phyloP scores from a whole-genome alignment of 2,113 vertebrate genomes.

The Microcebus lehilahytsara region DNA sequence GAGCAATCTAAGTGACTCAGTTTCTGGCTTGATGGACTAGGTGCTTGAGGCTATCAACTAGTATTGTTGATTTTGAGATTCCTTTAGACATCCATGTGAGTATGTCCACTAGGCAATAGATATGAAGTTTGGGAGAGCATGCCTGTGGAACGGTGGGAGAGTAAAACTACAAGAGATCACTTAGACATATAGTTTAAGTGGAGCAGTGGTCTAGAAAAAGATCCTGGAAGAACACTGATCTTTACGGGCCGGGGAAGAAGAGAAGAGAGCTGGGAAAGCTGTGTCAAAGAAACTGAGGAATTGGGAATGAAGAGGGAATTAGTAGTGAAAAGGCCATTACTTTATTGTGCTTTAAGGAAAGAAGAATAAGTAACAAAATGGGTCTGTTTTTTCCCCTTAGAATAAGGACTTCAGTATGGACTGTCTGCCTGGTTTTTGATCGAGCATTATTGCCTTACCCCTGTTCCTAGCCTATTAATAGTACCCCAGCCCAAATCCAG shows the following conservation, averaged over 20 bases:
- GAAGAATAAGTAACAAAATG: neutral
- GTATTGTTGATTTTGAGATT: neutral
- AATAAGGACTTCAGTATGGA: neutral
- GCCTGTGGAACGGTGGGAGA: neutral
- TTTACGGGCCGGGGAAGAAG: neutral
- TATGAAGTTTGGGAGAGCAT: neutral
- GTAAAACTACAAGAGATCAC: neutral
- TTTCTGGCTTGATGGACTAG: neutral
- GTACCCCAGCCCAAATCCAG: neutral
- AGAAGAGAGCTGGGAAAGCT: neutral
- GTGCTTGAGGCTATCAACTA: neutral
- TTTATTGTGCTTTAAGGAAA: neutral
- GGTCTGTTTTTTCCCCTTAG: neutral
- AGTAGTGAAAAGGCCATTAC: neutral
- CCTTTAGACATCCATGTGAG: neutral
- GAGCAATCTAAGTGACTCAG: neutral
- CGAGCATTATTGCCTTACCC: neutral
- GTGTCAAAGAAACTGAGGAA: neutral
- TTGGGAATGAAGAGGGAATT: neutral
- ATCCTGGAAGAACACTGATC: neutral
- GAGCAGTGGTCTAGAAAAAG: neutral
- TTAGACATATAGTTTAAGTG: neutral
- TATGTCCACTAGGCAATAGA: neutral
- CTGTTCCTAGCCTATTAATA: neutral
- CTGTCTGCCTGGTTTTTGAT: neutral